Percentiles rank a stretch among this genome's conserved stretches.
Conservation (phyloP, 2,888 invertebrate species). For the Chrysolina americana region DNA sequence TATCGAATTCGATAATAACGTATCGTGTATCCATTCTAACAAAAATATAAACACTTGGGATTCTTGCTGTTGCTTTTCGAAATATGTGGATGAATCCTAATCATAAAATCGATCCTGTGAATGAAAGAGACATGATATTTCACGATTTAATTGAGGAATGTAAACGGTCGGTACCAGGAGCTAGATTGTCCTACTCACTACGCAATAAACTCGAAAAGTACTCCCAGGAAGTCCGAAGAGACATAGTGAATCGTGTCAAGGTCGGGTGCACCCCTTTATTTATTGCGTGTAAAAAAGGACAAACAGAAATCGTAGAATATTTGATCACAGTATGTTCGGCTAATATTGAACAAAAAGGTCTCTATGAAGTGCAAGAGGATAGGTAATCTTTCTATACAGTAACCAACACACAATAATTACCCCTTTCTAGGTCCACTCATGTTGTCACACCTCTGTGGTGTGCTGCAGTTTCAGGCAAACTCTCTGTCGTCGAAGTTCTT, state of each 20-base stretch:
- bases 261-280: conserved; percentile 89
- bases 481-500: conserved; percentile 83
- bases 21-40: neutral
- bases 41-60: neutral
- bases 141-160: conserved; percentile 79
- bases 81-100: conserved; percentile 64
- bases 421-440: conserved; percentile 75
- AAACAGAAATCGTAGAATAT: conserved; percentile 88
- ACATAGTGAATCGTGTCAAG: conserved; percentile 78
- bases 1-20: too few species aligned
- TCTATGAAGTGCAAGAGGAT: conserved; percentile 89
- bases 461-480: conserved; percentile 89
- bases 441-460: conserved; percentile 93
- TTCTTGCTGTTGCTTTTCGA: conserved; percentile 24
- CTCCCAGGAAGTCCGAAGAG: conserved; percentile 75
- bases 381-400: conserved; percentile 64
- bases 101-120: conserved; percentile 62
- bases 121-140: conserved; percentile 72
- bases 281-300: conserved; percentile 83
- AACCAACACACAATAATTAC: neutral
- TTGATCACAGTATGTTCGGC: conserved; percentile 86
- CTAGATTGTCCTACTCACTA: conserved; percentile 74
- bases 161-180: conserved; percentile 78
- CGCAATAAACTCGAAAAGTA: conserved; percentile 74
- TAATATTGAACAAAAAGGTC: conserved; percentile 88